Conservation (phyloP, 2,113 vertebrate species). For the Lepisosteus oculatus region DNA sequence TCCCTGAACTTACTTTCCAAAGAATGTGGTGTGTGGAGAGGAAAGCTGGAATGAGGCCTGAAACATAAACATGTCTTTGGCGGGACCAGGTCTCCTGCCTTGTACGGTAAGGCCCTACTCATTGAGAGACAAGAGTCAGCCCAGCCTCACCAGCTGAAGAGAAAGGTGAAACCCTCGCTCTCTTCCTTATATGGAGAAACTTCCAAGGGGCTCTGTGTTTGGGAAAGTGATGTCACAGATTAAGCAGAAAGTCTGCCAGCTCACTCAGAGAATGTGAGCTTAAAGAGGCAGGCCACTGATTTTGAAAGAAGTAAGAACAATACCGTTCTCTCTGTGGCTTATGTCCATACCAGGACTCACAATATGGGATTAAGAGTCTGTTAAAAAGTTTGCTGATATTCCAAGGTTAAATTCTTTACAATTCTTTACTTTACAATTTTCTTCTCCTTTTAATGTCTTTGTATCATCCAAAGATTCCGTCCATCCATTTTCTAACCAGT, state of each 20-base stretch:
- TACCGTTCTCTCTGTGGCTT: neutral
- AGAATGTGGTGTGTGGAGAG: neutral
- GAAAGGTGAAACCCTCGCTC: constrained; percentile 43
- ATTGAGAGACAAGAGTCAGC: constrained; percentile 13
- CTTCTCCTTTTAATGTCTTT: no score
- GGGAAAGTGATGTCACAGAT: constrained; percentile 66
- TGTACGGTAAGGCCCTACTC: constrained; percentile 60
- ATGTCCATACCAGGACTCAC: no score
- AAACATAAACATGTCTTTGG: constrained; percentile 31
- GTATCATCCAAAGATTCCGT: no score
- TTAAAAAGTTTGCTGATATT: no score
- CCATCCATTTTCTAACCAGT: no score
- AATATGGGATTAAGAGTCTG: no score
- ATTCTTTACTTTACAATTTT: no score
- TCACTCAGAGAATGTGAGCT: constrained; percentile 32
- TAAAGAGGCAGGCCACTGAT: constrained; percentile 13
- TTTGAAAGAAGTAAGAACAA: neutral
- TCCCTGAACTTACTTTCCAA: constrained; percentile 11
- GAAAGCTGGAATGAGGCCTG: constrained; percentile 16
- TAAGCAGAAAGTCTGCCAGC: constrained; percentile 39
- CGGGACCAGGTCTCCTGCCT: constrained; percentile 53
- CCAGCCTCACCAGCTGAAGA: neutral
- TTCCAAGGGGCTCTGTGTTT: constrained; percentile 56
- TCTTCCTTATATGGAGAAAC: constrained; percentile 67
- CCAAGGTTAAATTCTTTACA: no score